Evolutionary conservation across 1,140 invertebrate species (phyloP).

Genomic region (Bacillus rossius): DNA sequence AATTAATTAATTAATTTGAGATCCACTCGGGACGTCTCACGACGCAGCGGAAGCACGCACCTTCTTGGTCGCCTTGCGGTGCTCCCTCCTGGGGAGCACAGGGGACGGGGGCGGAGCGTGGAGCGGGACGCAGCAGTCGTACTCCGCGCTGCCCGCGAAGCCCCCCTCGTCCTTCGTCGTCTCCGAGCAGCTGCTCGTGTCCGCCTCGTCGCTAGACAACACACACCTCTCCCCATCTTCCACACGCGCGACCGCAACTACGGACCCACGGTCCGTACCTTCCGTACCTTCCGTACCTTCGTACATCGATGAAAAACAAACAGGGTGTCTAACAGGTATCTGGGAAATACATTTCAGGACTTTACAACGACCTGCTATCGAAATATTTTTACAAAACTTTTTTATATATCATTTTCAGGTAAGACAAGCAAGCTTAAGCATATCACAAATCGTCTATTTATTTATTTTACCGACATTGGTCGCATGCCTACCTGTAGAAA

Average conservation of each 20-base stretch:
- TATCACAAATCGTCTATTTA: too few species aligned
- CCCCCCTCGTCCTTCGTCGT: slow-evolving; percentile 42
- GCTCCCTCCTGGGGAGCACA: slow-evolving; percentile 26
- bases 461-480: too few species aligned
- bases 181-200: slow-evolving; percentile 63
- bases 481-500: too few species aligned
- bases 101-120: slow-evolving; percentile 53
- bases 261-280: neutral
- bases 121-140: slow-evolving; percentile 24
- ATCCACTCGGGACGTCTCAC: too few species aligned
- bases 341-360: neutral
- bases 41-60: too few species aligned
- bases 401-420: neutral
- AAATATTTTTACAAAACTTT: neutral
- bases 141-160: slow-evolving; percentile 19
- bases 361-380: neutral
- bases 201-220: slow-evolving; percentile 61
- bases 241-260: too few species aligned
- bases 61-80: slow-evolving; percentile 5
- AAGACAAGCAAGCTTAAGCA: too few species aligned
- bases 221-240: too few species aligned
- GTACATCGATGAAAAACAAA: neutral
- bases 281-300: neutral
- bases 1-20: too few species aligned
- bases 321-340: neutral